Evolutionary conservation across 2,797 vertebrate species (phyloP).

Genomic region (Pipistrellus pygmaeus): DNA sequence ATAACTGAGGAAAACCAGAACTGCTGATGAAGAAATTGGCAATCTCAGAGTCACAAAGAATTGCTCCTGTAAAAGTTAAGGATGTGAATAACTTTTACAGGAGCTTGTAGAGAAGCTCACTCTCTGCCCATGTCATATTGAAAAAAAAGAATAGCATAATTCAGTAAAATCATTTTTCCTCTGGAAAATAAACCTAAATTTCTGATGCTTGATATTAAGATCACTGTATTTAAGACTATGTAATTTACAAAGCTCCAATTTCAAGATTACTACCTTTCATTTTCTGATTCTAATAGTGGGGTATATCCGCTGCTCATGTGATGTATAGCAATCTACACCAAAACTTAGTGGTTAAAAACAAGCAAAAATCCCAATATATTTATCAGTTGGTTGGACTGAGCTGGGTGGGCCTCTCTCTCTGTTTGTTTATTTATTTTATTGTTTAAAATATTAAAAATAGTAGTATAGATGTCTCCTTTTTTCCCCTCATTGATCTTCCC

Average conservation of each 20-base stretch:
- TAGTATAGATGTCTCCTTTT: too few species aligned
- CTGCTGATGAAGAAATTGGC: background rate
- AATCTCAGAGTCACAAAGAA: background rate
- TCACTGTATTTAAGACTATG: background rate
- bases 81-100: background rate
- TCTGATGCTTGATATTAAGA: background rate
- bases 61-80: background rate
- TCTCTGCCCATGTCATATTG: background rate
- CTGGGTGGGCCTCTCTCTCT: background rate
- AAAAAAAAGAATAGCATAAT: background rate
- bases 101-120: too few species aligned
- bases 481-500: too few species aligned
- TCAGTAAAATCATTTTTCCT: constrained; percentile 13
- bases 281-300: background rate
- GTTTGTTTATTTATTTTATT: too few species aligned
- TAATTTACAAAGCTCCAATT: constrained; percentile 28
- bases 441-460: too few species aligned
- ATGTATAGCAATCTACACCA: background rate
- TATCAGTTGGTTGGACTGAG: background rate
- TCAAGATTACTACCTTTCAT: background rate
- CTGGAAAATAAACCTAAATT: constrained; percentile 9
- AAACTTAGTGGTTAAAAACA: background rate
- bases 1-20: constrained; percentile 3
- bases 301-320: background rate
- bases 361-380: background rate